Evolutionary conservation across 2,113 vertebrate species (phyloP).

Genomic region (Dicrurus megarhynchus): DNA sequence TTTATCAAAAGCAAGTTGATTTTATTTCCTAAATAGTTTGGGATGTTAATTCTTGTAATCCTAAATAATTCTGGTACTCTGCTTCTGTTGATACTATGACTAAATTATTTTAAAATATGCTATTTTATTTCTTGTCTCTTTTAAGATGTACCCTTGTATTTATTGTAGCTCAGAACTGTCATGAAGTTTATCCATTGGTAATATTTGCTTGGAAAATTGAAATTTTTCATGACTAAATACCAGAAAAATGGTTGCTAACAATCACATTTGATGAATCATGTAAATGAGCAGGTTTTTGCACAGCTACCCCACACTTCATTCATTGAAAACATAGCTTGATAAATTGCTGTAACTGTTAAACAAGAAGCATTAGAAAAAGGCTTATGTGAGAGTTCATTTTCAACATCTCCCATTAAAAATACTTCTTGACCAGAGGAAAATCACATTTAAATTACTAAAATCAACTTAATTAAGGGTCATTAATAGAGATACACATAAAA

Average conservation of each 20-base stretch:
- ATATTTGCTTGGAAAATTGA: slow-evolving; percentile 32
- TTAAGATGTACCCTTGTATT: slow-evolving; percentile 18
- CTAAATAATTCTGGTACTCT: slow-evolving; percentile 57
- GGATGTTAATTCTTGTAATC: slow-evolving; percentile 31
- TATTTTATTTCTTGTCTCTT: slow-evolving; percentile 34
- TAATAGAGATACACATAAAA: slow-evolving; percentile 73
- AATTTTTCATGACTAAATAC: slow-evolving; percentile 9
- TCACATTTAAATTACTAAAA: slow-evolving; percentile 75
- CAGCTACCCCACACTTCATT: not conserved
- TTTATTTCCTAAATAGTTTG: slow-evolving; percentile 63
- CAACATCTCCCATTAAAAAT: slow-evolving; percentile 62
- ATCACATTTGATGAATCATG: not conserved
- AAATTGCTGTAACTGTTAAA: slow-evolving; percentile 59
- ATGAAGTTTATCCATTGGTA: slow-evolving; percentile 7
- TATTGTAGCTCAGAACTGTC: slow-evolving; percentile 5
- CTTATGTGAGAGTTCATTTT: slow-evolving; percentile 60
- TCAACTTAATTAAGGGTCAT: slow-evolving; percentile 80
- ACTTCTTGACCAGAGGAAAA: slow-evolving; percentile 77
- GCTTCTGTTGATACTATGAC: slow-evolving; percentile 28
- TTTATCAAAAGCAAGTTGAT: slow-evolving; percentile 59
- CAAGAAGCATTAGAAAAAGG: slow-evolving; percentile 54
- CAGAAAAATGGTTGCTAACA: not conserved
- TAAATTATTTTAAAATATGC: not conserved
- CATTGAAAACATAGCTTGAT: slow-evolving; percentile 39
- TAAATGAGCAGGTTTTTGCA: slow-evolving; percentile 13